These are phyloP conservation scores for Idaea dimidiata DNA, from an alignment of 2,888 invertebrate species.

Conservation along the genomic window DNA sequence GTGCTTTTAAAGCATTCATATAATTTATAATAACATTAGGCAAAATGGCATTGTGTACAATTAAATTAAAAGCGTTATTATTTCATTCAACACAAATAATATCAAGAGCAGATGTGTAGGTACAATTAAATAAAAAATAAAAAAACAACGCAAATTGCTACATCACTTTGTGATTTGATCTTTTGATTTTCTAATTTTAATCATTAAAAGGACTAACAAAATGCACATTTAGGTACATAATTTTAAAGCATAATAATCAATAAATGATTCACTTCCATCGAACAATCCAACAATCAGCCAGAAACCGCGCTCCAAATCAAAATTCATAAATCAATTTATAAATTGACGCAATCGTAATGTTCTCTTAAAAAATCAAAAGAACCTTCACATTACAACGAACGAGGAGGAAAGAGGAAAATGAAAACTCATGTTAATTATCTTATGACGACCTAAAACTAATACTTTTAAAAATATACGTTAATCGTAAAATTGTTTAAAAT, in stretches of 20 bases:
- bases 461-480: slow-evolving; percentile 66
- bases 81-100: slow-evolving; percentile 77
- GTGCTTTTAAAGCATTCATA: slow-evolving; percentile 81
- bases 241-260: slow-evolving; percentile 52
- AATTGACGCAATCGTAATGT: slow-evolving; percentile 27
- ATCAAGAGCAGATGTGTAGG: slow-evolving; percentile 70
- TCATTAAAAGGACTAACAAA: slow-evolving; percentile 60
- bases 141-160: slow-evolving; percentile 54
- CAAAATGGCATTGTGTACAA: slow-evolving; percentile 81
- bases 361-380: slow-evolving; percentile 32
- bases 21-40: slow-evolving; percentile 81
- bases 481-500: slow-evolving; percentile 65
- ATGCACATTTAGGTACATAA: slow-evolving; percentile 55
- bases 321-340: slow-evolving; percentile 28
- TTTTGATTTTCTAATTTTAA: slow-evolving; percentile 52
- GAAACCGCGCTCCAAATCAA: slow-evolving; percentile 37
- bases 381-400: slow-evolving; percentile 37
- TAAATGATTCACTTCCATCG: slow-evolving; percentile 35
- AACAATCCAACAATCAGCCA: slow-evolving; percentile 38
- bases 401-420: slow-evolving; percentile 46
- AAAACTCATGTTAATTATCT: slow-evolving; percentile 54
- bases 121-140: slow-evolving; percentile 56
- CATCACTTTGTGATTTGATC: slow-evolving; percentile 78
- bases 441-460: slow-evolving; percentile 52
- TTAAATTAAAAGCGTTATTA: slow-evolving; percentile 78